Evolutionary conservation across 2,113 vertebrate species (phyloP).

Genomic region (Semicossyphus pulcher): DNA sequence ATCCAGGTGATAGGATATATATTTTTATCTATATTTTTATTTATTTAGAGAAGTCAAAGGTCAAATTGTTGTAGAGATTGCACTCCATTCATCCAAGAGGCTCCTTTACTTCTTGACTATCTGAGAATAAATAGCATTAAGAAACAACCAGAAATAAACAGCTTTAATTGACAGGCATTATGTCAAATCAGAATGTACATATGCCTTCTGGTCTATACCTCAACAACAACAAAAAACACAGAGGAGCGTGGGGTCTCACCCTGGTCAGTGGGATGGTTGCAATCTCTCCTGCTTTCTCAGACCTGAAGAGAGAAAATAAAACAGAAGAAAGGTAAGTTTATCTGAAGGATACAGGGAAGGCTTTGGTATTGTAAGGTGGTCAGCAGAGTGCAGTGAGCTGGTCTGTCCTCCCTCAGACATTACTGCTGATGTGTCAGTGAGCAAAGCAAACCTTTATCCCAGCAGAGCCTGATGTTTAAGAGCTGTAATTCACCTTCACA

Average conservation of each 20-base stretch:
- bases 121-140: too few species aligned
- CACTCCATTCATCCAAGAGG: too few species aligned
- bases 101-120: too few species aligned
- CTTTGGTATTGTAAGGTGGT: neutral
- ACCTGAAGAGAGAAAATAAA: conserved; percentile 49
- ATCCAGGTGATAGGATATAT: too few species aligned
- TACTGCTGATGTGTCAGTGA: neutral
- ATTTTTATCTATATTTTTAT: too few species aligned
- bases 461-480: neutral
- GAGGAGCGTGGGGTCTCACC: conserved; percentile 53
- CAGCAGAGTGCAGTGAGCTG: too few species aligned
- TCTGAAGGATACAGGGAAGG: neutral
- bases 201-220: neutral
- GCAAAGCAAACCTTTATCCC: neutral
- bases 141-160: too few species aligned
- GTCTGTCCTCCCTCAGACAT: neutral
- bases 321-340: conserved; percentile 4
- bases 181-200: too few species aligned
- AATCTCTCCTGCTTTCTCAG: conserved; percentile 81
- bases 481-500: too few species aligned
- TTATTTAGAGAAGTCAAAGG: too few species aligned
- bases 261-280: conserved; percentile 80
- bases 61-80: too few species aligned
- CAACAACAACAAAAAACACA: neutral
- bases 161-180: neutral